Evolutionary conservation across 64 coral and sea anemone species (phyloP).

Genomic region (Pocillopora damicornis): DNA sequence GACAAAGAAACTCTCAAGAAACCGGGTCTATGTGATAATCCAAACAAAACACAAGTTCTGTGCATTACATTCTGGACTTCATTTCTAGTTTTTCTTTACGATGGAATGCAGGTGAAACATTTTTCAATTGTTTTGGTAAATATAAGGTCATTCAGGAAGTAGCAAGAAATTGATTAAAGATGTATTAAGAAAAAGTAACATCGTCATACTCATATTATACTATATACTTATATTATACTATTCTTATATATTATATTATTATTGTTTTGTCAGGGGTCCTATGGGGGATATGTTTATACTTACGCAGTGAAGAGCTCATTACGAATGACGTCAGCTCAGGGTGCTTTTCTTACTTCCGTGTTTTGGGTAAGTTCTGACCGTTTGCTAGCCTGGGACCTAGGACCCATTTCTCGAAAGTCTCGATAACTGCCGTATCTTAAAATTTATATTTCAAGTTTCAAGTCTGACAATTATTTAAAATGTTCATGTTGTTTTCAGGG

Average conservation of each 20-base stretch:
- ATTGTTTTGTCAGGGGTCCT: constrained; percentile 46
- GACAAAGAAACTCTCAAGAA: constrained; percentile 15
- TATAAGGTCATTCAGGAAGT: too few relatives aligned
- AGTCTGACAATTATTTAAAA: background rate
- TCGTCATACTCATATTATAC: too few relatives aligned
- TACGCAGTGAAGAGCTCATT: constrained; percentile 87
- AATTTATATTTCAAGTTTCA: background rate
- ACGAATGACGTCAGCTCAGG: constrained; percentile 74
- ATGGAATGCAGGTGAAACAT: constrained; percentile 84
- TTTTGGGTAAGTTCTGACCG: constrained; percentile 74
- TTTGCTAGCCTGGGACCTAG: too few relatives aligned
- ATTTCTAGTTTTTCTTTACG: constrained; percentile 86
- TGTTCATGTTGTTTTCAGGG: constrained; percentile 29
- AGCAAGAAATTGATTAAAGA: too few relatives aligned
- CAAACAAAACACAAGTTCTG: constrained; percentile 60
- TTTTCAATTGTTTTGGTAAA: too few relatives aligned
- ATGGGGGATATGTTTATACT: constrained; percentile 84
- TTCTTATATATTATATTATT: too few relatives aligned
- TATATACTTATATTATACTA: too few relatives aligned
- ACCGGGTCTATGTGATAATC: constrained; percentile 37
- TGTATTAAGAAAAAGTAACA: too few relatives aligned
- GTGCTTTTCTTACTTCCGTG: constrained; percentile 85
- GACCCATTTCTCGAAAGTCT: too few relatives aligned
- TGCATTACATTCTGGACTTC: constrained; percentile 83
- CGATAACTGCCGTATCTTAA: too few relatives aligned